Base-by-base conservation (phyloP, 2,797 vertebrate species). In the Sciaenops ocellatus region DNA sequence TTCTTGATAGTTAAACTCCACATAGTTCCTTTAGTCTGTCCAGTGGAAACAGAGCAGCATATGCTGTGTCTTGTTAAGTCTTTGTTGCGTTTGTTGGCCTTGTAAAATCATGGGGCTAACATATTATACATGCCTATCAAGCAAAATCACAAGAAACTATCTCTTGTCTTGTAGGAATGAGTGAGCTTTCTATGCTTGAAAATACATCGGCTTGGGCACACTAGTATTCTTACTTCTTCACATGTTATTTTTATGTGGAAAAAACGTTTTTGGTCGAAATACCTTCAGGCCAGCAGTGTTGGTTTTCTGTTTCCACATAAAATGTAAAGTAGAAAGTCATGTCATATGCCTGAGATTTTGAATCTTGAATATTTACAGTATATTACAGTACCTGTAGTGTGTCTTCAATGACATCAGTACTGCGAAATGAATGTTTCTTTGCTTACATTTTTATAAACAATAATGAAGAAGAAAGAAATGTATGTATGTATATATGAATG, bases 301-400 rank as follows among this genome's bases (percentile, higher is more conserved):
- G 30, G 10, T 54, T 22, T 51, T 71, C 73, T 26, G 18, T 80
- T 68, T 61, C 62, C 75, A 82, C 41, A 76, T 69, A 76, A 76
- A 73, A 47, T 83, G 46, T 48, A 13, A 79, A 76, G 42, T 26
- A 62, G 1, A 16, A 42, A 34, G 16, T 34, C 34, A 34, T 34
- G 34, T 8, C 34, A n/a, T 67, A 55, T 73, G 13, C 18, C 63
- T 56, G 70, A 28, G 20, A 41, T 59, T 59, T 16, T 55, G 16
- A 54, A 41, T 78, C 5, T 61, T 18, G 22, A n/a, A 11, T 22
- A 54, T 48, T 57, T 66, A 12, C 28, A 41, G 28, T 28, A 18
- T 64, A 1, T 71, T 15, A n/a, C n/a, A n/a, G n/a, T n/a, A 20
- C 34, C 11, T 38, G 71, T 44, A 30, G 44, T 9, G 3, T 38